A percentile compares a stretch with the other conserved stretches of the same genome.
Conservation (phyloP, 2,113 vertebrate genomes). For the Lonchura striata region DNA sequence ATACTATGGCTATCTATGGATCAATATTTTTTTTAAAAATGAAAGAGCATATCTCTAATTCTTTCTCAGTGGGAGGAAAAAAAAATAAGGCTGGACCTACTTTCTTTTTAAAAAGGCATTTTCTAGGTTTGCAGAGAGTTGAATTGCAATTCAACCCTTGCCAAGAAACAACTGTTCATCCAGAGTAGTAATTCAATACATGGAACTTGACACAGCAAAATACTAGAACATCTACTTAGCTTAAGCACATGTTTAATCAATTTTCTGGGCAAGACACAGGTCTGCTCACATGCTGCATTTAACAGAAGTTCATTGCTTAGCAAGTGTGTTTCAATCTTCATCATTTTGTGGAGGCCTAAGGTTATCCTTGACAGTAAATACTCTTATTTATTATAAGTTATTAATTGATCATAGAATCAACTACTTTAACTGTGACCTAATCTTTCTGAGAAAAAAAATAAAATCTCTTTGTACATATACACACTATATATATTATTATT, state of each 20-base stretch:
- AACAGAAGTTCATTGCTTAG: neutral
- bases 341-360: neutral
- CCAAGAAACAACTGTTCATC: neutral
- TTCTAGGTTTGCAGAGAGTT: neutral
- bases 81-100: no score
- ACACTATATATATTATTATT: neutral
- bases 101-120: neutral
- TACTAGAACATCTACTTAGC: neutral
- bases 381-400: neutral
- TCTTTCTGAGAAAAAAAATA: neutral
- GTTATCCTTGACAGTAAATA: neutral
- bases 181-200: neutral
- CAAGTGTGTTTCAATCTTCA: neutral
- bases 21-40: neutral
- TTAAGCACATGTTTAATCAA: neutral
- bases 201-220: neutral
- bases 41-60: neutral
- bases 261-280: neutral
- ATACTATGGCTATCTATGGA: neutral
- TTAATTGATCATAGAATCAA: neutral
- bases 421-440: neutral
- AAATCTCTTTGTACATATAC: accelerated
- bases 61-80: neutral
- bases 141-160: neutral
- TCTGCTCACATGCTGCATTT: neutral